Base-by-base conservation (phyloP, 1,140 invertebrate genomes). In the Habropoda laboriosa region DNA sequence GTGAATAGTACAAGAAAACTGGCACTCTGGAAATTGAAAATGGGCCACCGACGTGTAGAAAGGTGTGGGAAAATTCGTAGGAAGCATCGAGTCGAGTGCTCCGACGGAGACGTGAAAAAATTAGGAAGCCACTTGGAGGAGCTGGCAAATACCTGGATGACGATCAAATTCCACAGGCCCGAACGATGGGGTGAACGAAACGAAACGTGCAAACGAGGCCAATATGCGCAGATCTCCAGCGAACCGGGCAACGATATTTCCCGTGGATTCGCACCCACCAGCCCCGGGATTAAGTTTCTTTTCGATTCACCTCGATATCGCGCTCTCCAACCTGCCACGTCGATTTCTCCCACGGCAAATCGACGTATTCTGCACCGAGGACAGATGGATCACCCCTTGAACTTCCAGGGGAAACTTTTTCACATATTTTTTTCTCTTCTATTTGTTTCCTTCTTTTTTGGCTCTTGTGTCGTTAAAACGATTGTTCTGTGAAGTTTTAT, bases 161-260 rank as follows among this genome's bases (percentile, higher is more conserved):
- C 40, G 75, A 71, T 71, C 57, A 71, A 71, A 78, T 78, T 71
- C 45, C 45, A 38, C 6, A 21, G 42, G 55, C n/a, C n/a, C n/a
- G n/a, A n/a, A n/a, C n/a, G n/a, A n/a, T n/a, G n/a, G 42, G 21
- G 13, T 3, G 72, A 83, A 87, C 88, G 86, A 91, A 91, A 91
- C 87, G 90, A 92, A 90, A 91, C 90, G 90, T 91, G 90, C 87
- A 92, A 92, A 92, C 90, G 90, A 92, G 89, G 91, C 90, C 91
- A 92, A 92, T 92, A 91, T 92, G 85, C 88, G 87, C 77, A 72
- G 81, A 89, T 88, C 86, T 89, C 87, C 88, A 89, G 83, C 81
- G 81, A 88, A 79, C 85, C 88, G 85, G 82, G 68, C 89, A 89
- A 90, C 82, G 87, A 89, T 86, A 89, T 91, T 90, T 91, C 45